Percentiles rank a stretch among this genome's conserved stretches.
phyloP scores from a whole-genome alignment of 2,888 invertebrate species.

The Drosophila leonis region DNA sequence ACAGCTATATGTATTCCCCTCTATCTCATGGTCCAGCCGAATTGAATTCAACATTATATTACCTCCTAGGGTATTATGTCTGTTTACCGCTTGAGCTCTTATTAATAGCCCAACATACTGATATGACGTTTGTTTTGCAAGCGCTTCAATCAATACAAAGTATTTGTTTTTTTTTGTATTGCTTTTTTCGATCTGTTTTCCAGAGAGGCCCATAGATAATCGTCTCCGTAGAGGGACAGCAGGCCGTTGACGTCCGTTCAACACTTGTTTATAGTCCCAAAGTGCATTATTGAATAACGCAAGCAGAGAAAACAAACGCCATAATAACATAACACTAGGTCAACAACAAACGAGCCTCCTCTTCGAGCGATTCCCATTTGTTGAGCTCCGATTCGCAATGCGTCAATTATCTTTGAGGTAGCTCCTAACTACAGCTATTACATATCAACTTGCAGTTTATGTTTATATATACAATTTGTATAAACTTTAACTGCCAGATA shows the following conservation, averaged over 20 bases:
- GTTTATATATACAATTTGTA: background rate
- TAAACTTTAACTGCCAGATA: background rate
- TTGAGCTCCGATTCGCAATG: background rate
- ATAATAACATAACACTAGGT: conserved; percentile 1
- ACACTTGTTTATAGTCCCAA: conserved; percentile 29
- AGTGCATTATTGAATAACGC: conserved; percentile 37
- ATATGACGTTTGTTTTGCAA: conserved; percentile 6
- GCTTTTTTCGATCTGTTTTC: conserved; percentile 26
- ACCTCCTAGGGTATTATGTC: background rate
- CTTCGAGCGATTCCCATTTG: background rate
- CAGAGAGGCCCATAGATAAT: conserved; percentile 34
- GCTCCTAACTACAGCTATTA: background rate
- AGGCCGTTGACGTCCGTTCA: conserved; percentile 36
- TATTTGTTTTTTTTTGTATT: conserved; percentile 17
- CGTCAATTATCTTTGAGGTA: conserved; percentile 2
- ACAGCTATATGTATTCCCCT: too few relatives aligned
- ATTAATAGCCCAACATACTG: conserved; percentile 4
- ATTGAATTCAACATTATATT: background rate
- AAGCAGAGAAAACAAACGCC: background rate
- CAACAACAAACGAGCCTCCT: conserved; percentile 16
- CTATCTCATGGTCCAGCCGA: background rate
- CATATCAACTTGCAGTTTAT: background rate
- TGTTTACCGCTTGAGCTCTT: background rate
- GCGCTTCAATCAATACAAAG: background rate
- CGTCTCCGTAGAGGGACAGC: conserved; percentile 1